A percentile compares a stretch with the other conserved stretches of the same genome.
phyloP scores from a whole-genome alignment of 2,888 invertebrate genomes.

The Lordiphosa fenestrarum region DNA sequence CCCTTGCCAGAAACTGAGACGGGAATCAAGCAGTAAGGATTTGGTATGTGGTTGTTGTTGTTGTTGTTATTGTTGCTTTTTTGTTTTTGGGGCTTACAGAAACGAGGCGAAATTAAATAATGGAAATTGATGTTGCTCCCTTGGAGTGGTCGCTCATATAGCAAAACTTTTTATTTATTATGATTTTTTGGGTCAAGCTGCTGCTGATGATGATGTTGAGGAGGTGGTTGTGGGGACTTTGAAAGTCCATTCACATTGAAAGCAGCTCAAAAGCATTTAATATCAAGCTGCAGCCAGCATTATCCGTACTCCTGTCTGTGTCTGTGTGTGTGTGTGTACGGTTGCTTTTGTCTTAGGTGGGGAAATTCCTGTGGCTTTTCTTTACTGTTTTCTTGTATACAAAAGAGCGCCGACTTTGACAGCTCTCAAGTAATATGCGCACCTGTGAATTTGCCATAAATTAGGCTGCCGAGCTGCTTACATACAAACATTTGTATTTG shows the following conservation, averaged over 20 bases:
- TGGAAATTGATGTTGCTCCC: constrained; percentile 59
- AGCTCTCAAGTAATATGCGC: constrained; percentile 67
- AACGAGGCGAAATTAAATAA: constrained; percentile 63
- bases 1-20: constrained; percentile 18
- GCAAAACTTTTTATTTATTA: constrained; percentile 21
- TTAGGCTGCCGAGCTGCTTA: constrained; percentile 51
- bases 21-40: constrained; percentile 26
- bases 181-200: constrained; percentile 37
- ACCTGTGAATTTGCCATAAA: constrained; percentile 77
- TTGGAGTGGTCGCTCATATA: constrained; percentile 15
- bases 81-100: constrained; percentile 33
- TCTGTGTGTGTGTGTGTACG: constrained; percentile 40
- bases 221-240: constrained; percentile 5
- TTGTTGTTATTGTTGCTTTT: constrained; percentile 4
- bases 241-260: constrained; percentile 38
- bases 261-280: constrained; percentile 56
- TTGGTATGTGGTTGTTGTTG: constrained; percentile 22
- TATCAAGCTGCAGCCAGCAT: constrained; percentile 15
- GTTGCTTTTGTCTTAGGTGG: constrained; percentile 38
- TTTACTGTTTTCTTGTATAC: constrained; percentile 6
- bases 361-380: constrained; percentile 30
- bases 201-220: neutral
- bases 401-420: constrained; percentile 61
- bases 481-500: constrained; percentile 25
- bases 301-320: constrained; percentile 6